phyloP scores from a whole-genome alignment of 1,140 invertebrate species.

The Battus philenor region DNA sequence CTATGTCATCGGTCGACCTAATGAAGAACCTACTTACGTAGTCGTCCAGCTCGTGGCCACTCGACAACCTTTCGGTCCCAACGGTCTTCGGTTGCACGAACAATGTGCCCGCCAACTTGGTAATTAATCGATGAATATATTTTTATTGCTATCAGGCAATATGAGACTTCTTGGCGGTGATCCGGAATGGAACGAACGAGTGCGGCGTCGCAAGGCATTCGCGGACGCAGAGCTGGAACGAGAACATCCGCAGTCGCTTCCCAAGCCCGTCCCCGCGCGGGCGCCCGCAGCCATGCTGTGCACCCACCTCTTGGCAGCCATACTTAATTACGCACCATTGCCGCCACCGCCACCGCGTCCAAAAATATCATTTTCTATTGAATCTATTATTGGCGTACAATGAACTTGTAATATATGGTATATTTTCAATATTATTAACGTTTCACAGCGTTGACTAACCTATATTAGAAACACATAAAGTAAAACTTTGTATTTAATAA shows the following conservation, averaged over 20 bases:
- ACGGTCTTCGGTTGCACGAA: too few relatives aligned
- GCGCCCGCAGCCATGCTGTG: constrained; percentile 34
- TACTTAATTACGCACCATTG: constrained; percentile 37
- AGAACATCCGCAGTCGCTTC: constrained; percentile 25
- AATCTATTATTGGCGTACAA: constrained; percentile 77
- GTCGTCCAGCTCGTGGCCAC: too few relatives aligned
- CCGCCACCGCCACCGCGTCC: constrained; percentile 39
- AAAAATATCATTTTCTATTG: constrained; percentile 77
- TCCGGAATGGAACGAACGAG: constrained; percentile 66
- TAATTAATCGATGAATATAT: too few relatives aligned
- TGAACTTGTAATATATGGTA: too few relatives aligned
- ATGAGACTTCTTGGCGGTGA: constrained; percentile 27
- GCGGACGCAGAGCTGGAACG: constrained; percentile 76
- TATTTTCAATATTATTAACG: too few relatives aligned
- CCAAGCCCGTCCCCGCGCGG: constrained; percentile 20
- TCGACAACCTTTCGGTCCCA: too few relatives aligned
- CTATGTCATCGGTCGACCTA: too few relatives aligned
- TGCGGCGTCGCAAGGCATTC: constrained; percentile 75
- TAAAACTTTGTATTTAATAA: not conserved
- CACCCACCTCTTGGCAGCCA: constrained; percentile 45
- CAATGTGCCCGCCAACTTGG: too few relatives aligned
- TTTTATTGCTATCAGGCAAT: constrained; percentile 22
- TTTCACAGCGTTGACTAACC: too few relatives aligned
- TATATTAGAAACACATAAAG: too few relatives aligned
- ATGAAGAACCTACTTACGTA: too few relatives aligned